Conservation (phyloP, 2,113 vertebrate genomes). For the Pygoscelis antarcticus region DNA sequence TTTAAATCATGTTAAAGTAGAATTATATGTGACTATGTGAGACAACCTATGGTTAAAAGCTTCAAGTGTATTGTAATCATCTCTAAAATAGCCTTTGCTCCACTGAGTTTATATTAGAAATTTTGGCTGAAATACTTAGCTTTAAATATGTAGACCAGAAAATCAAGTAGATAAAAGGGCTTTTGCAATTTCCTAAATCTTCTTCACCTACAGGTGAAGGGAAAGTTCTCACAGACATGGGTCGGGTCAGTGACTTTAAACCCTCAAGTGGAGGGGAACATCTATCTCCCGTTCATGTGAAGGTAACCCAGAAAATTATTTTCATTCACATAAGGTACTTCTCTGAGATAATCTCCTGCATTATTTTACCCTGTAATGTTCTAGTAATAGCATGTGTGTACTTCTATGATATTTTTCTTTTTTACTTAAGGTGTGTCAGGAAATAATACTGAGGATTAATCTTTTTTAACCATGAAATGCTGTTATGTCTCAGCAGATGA, state of each 20-base stretch:
- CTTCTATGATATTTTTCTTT: not conserved
- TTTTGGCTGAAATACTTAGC: not conserved
- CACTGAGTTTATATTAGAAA: not conserved
- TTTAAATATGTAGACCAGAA: not conserved
- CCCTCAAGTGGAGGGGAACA: not conserved
- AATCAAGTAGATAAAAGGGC: not conserved
- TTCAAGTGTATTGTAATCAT: not conserved
- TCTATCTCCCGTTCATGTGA: not conserved
- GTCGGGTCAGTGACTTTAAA: not conserved
- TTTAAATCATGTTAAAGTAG: not conserved
- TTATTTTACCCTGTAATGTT: not conserved
- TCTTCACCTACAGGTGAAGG: not conserved
- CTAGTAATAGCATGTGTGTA: not conserved
- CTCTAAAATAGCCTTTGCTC: not conserved
- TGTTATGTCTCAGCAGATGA: not conserved
- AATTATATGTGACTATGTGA: not conserved
- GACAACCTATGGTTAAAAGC: not conserved
- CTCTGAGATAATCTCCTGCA: not conserved
- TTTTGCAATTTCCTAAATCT: not conserved
- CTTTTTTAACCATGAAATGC: not conserved
- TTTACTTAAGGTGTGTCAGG: not conserved
- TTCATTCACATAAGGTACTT: not conserved
- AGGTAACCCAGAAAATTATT: not conserved
- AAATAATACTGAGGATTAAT: not conserved
- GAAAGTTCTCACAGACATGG: not conserved